Percentiles rank a stretch among this genome's conserved stretches.
phyloP scores from a whole-genome alignment of 2,113 vertebrate species.

The Hydropotes inermis region DNA sequence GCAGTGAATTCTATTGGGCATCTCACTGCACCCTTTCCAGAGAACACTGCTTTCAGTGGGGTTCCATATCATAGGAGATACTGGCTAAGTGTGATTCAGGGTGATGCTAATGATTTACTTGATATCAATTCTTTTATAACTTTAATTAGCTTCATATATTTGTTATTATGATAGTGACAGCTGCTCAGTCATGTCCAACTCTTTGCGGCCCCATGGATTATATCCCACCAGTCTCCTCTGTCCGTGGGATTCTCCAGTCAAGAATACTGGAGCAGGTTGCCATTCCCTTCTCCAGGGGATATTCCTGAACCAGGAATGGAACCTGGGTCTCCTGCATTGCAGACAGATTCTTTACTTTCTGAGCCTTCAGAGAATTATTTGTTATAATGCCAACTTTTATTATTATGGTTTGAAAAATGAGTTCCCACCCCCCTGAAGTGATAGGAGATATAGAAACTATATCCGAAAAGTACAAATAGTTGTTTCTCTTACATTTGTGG shows the following conservation, averaged over 20 bases:
- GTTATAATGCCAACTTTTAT: not conserved
- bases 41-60: not conserved
- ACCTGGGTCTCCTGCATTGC: not conserved
- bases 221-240: not conserved
- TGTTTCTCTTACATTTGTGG: not conserved
- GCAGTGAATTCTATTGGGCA: not conserved
- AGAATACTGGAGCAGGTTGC: not conserved
- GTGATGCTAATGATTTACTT: not conserved
- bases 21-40: not conserved
- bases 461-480: not conserved
- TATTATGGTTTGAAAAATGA: not conserved
- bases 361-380: not conserved
- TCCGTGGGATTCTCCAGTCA: not conserved
- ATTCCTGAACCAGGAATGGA: not conserved
- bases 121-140: not conserved
- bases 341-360: not conserved
- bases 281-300: not conserved
- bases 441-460: not conserved
- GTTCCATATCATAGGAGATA: not conserved
- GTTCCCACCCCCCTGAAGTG: accelerated
- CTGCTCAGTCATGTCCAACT: not conserved
- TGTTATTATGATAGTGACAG: not conserved
- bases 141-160: not conserved
- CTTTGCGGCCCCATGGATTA: not conserved
- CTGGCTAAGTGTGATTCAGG: not conserved